Conservation (phyloP, 1,140 invertebrate genomes). For the Chironomus striatipennis region DNA sequence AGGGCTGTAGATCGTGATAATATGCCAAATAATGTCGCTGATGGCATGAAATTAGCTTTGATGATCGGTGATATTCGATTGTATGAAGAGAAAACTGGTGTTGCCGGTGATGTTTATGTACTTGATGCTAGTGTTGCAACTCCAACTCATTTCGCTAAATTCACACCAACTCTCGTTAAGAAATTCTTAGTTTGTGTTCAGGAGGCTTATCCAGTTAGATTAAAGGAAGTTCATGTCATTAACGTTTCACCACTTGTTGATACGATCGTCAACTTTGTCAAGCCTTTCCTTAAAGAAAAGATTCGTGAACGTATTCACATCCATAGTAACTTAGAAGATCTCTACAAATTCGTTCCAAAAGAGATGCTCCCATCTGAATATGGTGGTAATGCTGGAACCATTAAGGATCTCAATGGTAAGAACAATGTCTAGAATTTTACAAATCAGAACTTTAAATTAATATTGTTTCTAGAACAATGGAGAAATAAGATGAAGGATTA, state of each 20-base stretch:
- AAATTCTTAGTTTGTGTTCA: constrained; percentile 76
- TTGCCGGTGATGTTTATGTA: constrained; percentile 73
- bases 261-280: constrained; percentile 71
- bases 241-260: constrained; percentile 73
- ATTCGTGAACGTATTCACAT: constrained; percentile 71
- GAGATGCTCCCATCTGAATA: constrained; percentile 66
- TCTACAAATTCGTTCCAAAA: constrained; percentile 66
- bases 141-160: constrained; percentile 62
- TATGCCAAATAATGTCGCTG: constrained; percentile 49
- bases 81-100: constrained; percentile 61
- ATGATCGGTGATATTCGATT: constrained; percentile 77
- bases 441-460: not conserved
- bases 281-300: constrained; percentile 78
- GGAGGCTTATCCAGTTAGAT: constrained; percentile 74
- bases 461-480: constrained; percentile 54
- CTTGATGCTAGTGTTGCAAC: constrained; percentile 66
- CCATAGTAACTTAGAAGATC: constrained; percentile 59
- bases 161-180: constrained; percentile 64
- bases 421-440: constrained; percentile 28
- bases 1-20: constrained; percentile 51
- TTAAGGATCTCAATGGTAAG: constrained; percentile 59
- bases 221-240: constrained; percentile 77
- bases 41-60: constrained; percentile 66
- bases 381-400: constrained; percentile 60
- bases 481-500: constrained; percentile 62